Conservation (phyloP, 53 echinoderm and acorn worm genomes). For the Echinometra lucunter region DNA sequence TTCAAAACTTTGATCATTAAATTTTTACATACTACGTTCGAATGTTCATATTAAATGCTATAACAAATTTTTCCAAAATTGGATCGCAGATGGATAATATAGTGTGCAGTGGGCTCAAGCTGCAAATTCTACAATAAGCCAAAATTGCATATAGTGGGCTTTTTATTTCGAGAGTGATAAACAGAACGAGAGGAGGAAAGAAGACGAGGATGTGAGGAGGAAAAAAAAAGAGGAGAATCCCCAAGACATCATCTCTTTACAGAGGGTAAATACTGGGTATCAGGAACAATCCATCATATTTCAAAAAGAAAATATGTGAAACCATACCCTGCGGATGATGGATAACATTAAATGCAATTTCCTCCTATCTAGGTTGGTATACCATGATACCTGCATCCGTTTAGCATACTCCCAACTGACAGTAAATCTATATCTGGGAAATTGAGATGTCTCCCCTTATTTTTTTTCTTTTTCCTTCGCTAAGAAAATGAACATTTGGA, state of each 20-base stretch:
- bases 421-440: constrained; percentile 30
- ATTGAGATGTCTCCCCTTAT: constrained; percentile 23
- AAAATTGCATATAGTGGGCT: no score
- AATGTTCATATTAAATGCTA: no score
- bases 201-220: neutral
- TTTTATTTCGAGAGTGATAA: no score
- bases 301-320: neutral
- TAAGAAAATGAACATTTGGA: neutral
- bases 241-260: constrained; percentile 42
- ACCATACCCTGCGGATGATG: constrained; percentile 30
- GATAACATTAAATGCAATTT: constrained; percentile 58
- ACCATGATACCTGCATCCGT: constrained; percentile 15
- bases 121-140: no score
- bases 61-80: no score
- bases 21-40: no score
- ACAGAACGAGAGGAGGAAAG: neutral
- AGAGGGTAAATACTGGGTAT: constrained; percentile 25
- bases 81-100: no score
- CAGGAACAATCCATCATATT: constrained; percentile 43
- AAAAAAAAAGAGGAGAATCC: neutral
- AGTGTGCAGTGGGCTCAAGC: no score
- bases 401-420: constrained; percentile 9
- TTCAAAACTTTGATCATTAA: no score
- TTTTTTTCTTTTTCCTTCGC: neutral
- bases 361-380: constrained; percentile 8